phyloP scores from a whole-genome alignment of 2,797 vertebrate genomes.

The Argyrosomus regius region DNA sequence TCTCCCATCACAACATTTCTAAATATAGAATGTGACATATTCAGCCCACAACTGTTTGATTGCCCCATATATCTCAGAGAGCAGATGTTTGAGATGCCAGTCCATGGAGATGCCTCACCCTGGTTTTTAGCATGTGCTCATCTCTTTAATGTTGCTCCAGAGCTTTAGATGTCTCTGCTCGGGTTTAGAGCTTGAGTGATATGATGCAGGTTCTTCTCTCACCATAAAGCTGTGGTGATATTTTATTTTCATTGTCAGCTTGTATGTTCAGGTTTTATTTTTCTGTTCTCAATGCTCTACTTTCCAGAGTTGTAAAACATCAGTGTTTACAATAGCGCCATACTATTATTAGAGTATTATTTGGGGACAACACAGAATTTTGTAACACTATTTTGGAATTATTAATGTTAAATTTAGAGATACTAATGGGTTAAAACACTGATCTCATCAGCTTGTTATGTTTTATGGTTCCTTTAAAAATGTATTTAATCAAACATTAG shows the following conservation, averaged over 20 bases:
- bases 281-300: background rate
- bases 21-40: conserved; percentile 79
- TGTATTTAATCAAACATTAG: no score
- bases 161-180: conserved; percentile 4
- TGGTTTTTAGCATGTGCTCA: conserved; percentile 36
- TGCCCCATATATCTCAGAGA: conserved; percentile 56
- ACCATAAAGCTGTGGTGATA: background rate
- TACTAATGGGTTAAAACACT: no score
- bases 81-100: conserved; percentile 75
- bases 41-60: conserved; percentile 69
- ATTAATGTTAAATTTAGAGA: background rate
- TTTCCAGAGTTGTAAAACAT: background rate
- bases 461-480: no score
- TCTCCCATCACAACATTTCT: conserved; percentile 60
- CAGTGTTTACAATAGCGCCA: background rate
- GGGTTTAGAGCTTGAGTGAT: background rate
- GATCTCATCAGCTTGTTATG: no score
- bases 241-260: background rate
- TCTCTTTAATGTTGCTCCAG: conserved; percentile 39
- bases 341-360: background rate
- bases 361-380: background rate
- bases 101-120: conserved; percentile 36
- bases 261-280: background rate
- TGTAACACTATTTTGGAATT: background rate
- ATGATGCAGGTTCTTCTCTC: background rate